Evolutionary conservation across 2,113 vertebrate genomes (phyloP).

Genomic region (Rhizomys pruinosus): DNA sequence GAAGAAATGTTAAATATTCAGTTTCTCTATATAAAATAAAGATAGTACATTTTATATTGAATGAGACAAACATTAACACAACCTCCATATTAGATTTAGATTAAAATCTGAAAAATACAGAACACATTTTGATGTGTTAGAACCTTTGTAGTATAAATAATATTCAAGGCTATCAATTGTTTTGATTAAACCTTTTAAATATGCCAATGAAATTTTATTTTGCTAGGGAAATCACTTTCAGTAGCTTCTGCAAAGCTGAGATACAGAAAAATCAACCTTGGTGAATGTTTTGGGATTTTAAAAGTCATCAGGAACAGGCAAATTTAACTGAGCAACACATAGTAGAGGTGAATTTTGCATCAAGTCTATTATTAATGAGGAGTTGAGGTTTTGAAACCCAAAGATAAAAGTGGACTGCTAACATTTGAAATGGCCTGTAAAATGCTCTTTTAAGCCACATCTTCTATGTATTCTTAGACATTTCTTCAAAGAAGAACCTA

Average conservation of each 20-base stretch:
- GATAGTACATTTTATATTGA: background rate
- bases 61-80: background rate
- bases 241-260: slow-evolving; percentile 59
- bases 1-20: background rate
- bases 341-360: slow-evolving; percentile 45
- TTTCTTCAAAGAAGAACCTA: slow-evolving; percentile 29
- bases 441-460: slow-evolving; percentile 14
- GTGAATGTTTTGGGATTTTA: slow-evolving; percentile 53
- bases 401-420: slow-evolving; percentile 60
- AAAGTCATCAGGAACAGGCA: slow-evolving; percentile 50
- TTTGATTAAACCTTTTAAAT: slow-evolving; percentile 69
- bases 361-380: slow-evolving; percentile 18
- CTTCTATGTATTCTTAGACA: background rate
- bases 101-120: background rate
- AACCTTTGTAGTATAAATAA: background rate
- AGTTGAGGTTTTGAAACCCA: slow-evolving; percentile 61
- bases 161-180: slow-evolving; percentile 24
- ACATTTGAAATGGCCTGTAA: slow-evolving; percentile 59
- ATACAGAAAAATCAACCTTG: slow-evolving; percentile 52
- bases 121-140: background rate
- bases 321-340: slow-evolving; percentile 52
- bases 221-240: slow-evolving; percentile 67
- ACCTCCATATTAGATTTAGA: background rate
- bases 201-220: slow-evolving; percentile 75
- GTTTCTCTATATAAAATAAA: background rate